Conservation (phyloP, 2,797 vertebrate genomes). For the Garrulus glandarius region DNA sequence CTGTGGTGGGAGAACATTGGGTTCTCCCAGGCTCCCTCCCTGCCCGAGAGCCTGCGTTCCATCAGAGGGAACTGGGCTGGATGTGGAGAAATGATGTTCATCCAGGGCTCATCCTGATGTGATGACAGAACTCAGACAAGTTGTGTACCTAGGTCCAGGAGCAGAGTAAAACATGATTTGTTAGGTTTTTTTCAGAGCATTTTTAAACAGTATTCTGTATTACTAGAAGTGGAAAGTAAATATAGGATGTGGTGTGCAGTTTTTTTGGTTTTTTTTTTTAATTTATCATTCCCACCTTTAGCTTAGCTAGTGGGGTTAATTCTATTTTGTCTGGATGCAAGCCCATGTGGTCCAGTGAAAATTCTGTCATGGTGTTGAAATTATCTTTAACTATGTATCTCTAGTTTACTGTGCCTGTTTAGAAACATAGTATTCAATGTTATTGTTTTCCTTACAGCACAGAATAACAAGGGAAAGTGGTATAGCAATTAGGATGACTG, state of each 20-base stretch:
- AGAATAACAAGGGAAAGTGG: not conserved
- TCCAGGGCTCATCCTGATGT: not conserved
- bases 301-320: not conserved
- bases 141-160: not conserved
- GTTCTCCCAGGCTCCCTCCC: not conserved
- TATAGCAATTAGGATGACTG: not conserved
- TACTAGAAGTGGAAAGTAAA: not conserved
- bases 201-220: not conserved
- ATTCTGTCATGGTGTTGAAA: not conserved
- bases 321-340: not conserved
- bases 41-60: accelerated
- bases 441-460: not conserved
- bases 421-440: not conserved
- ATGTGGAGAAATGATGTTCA: accelerated
- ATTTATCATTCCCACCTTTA: not conserved
- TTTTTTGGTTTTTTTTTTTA: not conserved
- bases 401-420: not conserved
- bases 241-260: not conserved
- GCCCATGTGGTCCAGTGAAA: not conserved
- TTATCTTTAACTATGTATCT: not conserved
- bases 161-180: not conserved
- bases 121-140: not conserved
- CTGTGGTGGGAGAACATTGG: not conserved
- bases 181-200: not conserved
- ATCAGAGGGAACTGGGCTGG: not conserved